phyloP scores from a whole-genome alignment of 2,113 vertebrate species.

The Todiramphus saurophagus region DNA sequence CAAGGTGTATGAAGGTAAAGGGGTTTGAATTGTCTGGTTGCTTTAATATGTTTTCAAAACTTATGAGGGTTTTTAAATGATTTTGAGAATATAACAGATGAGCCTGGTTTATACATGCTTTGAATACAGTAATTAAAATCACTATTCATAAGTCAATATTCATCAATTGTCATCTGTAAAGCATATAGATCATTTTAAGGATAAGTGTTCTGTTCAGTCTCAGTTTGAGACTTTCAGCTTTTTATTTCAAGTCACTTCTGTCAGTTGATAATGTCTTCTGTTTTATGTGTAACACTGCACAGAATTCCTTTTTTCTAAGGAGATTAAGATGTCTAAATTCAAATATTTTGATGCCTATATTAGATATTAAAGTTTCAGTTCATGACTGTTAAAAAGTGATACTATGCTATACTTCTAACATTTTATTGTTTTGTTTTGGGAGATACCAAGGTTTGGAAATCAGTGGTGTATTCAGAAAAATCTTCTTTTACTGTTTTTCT shows the following conservation, averaged over 20 bases:
- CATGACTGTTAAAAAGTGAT: background rate
- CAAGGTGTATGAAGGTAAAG: constrained; percentile 85
- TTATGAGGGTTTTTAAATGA: accelerated
- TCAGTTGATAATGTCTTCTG: background rate
- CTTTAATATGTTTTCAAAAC: background rate
- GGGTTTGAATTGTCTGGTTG: background rate
- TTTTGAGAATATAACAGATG: background rate
- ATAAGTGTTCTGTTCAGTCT: background rate
- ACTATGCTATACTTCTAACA: background rate
- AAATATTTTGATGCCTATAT: background rate
- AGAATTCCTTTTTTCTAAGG: background rate
- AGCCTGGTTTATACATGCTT: background rate
- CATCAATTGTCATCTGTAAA: background rate
- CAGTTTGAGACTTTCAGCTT: background rate
- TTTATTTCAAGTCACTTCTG: background rate
- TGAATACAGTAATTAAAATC: background rate
- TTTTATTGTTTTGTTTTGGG: background rate
- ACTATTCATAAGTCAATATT: background rate
- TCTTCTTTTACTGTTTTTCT: background rate
- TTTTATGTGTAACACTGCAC: background rate
- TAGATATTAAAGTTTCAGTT: background rate
- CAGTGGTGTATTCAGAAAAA: background rate
- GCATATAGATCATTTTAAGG: background rate
- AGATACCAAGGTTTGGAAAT: background rate
- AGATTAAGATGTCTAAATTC: background rate